Percentiles rank a stretch among this genome's conserved stretches.
Conservation (phyloP, 2,113 vertebrate genomes). For the Periophthalmodon schlosseri region DNA sequence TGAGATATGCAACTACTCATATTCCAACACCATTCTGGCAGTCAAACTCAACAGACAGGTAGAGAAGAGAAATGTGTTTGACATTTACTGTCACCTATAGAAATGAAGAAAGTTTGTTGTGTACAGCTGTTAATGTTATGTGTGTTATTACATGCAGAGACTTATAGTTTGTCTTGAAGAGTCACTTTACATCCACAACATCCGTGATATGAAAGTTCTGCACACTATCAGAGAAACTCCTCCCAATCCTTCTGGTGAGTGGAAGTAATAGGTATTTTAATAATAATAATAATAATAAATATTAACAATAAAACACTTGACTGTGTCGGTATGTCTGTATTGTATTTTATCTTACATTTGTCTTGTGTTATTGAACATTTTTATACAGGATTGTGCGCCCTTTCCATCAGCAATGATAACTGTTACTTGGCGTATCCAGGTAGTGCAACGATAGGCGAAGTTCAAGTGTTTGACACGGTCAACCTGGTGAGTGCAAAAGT, state of each 20-base stretch:
- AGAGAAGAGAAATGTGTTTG: not conserved
- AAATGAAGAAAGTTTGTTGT: not conserved
- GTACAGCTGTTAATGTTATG: not conserved
- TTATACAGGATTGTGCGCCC: conserved; percentile 83
- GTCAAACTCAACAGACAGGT: conserved; percentile 98
- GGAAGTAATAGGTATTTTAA: not conserved
- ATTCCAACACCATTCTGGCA: conserved; percentile 97
- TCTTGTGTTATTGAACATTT: conserved; percentile 48
- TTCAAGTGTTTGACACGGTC: conserved; percentile 97
- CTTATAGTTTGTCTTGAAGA: conserved; percentile 98
- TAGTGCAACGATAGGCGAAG: conserved; percentile 96
- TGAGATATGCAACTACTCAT: conserved; percentile 99
- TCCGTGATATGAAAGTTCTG: conserved; percentile 98
- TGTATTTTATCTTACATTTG: not conserved
- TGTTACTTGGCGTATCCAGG: conserved; percentile 97
- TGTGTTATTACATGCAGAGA: conserved; percentile 76
- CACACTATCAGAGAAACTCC: conserved; percentile 99
- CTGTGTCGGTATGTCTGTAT: too few species aligned
- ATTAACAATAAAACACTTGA: not conserved
- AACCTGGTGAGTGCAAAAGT: conserved; percentile 85
- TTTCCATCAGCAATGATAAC: conserved; percentile 98
- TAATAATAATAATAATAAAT: not conserved
- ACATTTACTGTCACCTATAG: not conserved
- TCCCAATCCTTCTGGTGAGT: conserved; percentile 90
- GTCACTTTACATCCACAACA: conserved; percentile 98